phyloP scores from a whole-genome alignment of 2,888 invertebrate species.

The Coleophora flavipennella region DNA sequence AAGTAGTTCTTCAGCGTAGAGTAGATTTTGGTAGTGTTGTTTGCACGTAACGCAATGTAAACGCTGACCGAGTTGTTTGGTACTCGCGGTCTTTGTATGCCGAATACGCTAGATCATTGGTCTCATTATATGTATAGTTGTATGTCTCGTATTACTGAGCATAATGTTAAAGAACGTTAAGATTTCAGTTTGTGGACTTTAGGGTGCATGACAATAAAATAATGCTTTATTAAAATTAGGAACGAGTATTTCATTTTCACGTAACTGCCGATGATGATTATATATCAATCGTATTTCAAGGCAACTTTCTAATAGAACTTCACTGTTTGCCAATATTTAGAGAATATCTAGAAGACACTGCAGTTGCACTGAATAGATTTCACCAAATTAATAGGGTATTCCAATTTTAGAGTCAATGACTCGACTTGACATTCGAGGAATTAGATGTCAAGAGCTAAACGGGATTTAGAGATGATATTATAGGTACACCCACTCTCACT shows the following conservation, averaged over 20 bases:
- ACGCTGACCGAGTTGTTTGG: conserved; percentile 3
- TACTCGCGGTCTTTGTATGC: conserved; percentile 17
- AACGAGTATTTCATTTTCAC: no score
- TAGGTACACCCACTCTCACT: no score
- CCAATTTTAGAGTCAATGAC: neutral
- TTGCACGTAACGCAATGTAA: conserved; percentile 28
- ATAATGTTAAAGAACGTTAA: conserved; percentile 14
- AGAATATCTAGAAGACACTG: no score
- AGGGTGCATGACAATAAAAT: conserved; percentile 70
- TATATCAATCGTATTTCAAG: no score
- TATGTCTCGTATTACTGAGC: conserved; percentile 26
- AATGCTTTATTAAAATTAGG: conserved; percentile 51
- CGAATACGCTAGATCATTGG: conserved; percentile 36
- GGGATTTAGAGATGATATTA: no score
- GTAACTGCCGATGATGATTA: conserved; percentile 18
- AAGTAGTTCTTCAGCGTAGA: conserved; percentile 45
- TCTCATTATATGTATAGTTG: conserved; percentile 38
- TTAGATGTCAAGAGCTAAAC: no score
- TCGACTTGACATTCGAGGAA: no score
- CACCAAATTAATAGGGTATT: neutral
- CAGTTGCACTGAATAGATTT: conserved; percentile 19
- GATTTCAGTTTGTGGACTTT: conserved; percentile 26
- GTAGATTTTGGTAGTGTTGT: conserved; percentile 36
- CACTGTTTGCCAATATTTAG: no score
- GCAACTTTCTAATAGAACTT: no score